Base-by-base conservation (phyloP, 2,888 invertebrate genomes). In the Rhagium mordax region DNA sequence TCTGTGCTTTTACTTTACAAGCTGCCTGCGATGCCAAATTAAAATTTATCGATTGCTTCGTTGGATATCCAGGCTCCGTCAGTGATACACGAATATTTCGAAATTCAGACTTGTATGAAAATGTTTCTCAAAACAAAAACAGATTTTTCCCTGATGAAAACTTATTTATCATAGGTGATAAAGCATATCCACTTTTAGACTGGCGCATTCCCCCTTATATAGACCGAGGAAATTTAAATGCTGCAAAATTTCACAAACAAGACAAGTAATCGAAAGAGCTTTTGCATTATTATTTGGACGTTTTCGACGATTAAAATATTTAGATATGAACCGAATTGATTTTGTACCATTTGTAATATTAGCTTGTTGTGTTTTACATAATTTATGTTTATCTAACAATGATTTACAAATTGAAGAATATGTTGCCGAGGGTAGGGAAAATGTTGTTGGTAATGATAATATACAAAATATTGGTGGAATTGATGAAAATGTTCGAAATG, bases 11-110 rank as follows among this genome's bases (percentile, higher is more conserved):
- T n/a, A n/a, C n/a, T n/a, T 55, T 80, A 6, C 81, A 81, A 74
- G 82, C 75, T 18, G 79, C 81, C 57, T 78, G 76, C 49, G 70
- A 76, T 64, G 55, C 74, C 7, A 53, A 57, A n/a, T 62, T 75
- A 27, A 71, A 64, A 15, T 78, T 80, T 48, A 74, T 49, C 5
- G 78, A 81, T 73, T 47, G 55, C 48, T 82, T 82, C 72, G 73
- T n/a, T n/a, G n/a, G n/a, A n/a, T n/a, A n/a, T n/a, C n/a, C n/a
- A n/a, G n/a, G n/a, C n/a, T n/a, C n/a, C 74, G 79, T 79, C 0
- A 74, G 74, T 61, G 80, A 82, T 71, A 62, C 53, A 3, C 55
- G 81, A 55, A 78, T 81, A 53, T 81, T 81, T 27, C 65, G 75
- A 59, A 82, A 81, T 68, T 81, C 81, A 49, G 16, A 49, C n/a